Base-by-base conservation (phyloP, 2,797 vertebrate species). In the Monodelphis domestica region DNA sequence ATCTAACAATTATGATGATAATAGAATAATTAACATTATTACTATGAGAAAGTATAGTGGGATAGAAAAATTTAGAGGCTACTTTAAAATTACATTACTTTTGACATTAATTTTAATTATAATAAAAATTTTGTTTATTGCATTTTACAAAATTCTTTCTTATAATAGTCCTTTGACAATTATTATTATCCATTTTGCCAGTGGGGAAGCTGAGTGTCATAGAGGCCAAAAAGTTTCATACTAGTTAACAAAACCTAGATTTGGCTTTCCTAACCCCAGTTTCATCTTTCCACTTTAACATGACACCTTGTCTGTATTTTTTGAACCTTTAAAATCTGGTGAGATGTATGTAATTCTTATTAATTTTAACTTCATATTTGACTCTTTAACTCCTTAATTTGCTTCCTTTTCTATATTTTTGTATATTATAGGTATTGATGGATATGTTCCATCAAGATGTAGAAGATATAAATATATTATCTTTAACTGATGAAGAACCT, bases 371-470 rank as follows among this genome's bases (percentile, higher is more conserved):
- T 95, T 94, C 15, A 87, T 38, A 55, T 91, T 94, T 92, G 54
- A 92, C 29, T 87, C 1, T n/a, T n/a, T 53, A 63, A 33, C 52
- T 89, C 93, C 28, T 14, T 93, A 52, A 96, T 93, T 94, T 59
- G 91, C 91, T 94, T 33, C 56, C 33, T 94, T 97, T 96, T 95
- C 50, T 30, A 26, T 63, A 54, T 96, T 29, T 97, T 92, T 96
- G 30, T 92, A 88, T 87, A 91, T 54, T 50, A 12, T 91, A 99
- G 99, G 99, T 99, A 87, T 98, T 99, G 98, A 99, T 99, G 99
- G 99, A 99, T 98, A 99, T 99, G 99, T 99, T 99, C 98, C 99
- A 99, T 98, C 99, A 99, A 98, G 99, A 99, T 90, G 99, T 99
- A 98, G 99, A 99, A 97, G 99, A 99, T 98, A 99, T 99, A 96